These are phyloP conservation scores for Poliocrania exsul DNA, from an alignment of 2,797 vertebrate species.

Conservation along the genomic window DNA sequence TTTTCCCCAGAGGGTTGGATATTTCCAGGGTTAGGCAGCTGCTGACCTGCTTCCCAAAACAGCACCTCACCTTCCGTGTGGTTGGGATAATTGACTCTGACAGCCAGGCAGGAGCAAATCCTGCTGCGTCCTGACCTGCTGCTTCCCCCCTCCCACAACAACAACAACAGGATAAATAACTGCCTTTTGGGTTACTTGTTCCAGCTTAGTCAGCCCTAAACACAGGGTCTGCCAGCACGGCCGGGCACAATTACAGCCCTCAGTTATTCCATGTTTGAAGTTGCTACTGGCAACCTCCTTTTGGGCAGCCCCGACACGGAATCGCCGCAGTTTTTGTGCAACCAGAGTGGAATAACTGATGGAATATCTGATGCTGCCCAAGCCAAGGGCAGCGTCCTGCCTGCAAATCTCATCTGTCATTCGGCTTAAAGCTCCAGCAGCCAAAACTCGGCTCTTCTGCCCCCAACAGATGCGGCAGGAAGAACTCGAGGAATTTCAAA, in stretches of 20 bases:
- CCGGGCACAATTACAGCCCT: background rate
- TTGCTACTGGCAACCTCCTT: conserved; percentile 25
- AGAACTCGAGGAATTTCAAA: background rate
- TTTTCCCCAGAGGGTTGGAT: conserved; percentile 14
- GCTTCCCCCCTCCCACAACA: conserved; percentile 29
- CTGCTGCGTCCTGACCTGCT: background rate
- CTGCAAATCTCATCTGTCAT: accelerated
- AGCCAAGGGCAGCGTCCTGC: background rate
- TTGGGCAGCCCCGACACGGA: background rate
- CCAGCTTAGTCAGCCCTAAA: conserved; percentile 31
- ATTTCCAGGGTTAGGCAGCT: conserved; percentile 58
- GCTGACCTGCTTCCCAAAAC: conserved; percentile 64
- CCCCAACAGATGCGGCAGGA: background rate
- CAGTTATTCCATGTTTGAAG: background rate
- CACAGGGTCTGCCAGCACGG: background rate
- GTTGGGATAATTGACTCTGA: conserved; percentile 37
- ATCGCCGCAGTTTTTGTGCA: accelerated
- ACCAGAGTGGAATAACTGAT: accelerated
- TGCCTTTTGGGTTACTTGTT: conserved; percentile 61
- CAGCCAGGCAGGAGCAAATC: background rate
- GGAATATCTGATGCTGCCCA: background rate
- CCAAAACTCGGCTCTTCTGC: background rate
- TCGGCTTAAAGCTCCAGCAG: background rate
- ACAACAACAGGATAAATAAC: background rate
- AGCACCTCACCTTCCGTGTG: conserved; percentile 22